Conservation (phyloP, 2,888 invertebrate species). For the Labia minor region DNA sequence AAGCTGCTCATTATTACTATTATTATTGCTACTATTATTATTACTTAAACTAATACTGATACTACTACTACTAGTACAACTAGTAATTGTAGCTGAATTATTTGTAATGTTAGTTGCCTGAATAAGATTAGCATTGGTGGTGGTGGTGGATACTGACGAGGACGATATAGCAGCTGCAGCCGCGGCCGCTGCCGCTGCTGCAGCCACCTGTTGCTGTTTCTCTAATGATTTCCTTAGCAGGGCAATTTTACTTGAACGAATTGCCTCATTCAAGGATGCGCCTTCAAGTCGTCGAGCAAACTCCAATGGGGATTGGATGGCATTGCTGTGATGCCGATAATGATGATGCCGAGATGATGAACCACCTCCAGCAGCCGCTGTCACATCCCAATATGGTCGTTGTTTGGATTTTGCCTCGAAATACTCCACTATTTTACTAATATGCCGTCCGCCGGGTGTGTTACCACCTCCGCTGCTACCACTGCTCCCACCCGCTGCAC, state of each 20-base stretch:
- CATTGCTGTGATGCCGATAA: neutral
- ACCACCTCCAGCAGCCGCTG: constrained; percentile 29
- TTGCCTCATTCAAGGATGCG: constrained; percentile 24
- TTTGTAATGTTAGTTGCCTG: too few species aligned
- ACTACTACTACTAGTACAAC: neutral
- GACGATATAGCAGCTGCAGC: neutral
- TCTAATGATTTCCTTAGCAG: constrained; percentile 26
- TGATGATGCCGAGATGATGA: constrained; percentile 22
- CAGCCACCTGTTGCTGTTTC: constrained; percentile 24
- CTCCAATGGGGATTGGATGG: constrained; percentile 22
- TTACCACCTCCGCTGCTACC: constrained; percentile 44
- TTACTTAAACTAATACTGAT: too few species aligned
- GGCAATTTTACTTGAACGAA: constrained; percentile 28
- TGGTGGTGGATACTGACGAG: neutral
- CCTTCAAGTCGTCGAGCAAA: constrained; percentile 26
- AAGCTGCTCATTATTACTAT: too few species aligned
- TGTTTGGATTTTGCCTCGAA: constrained; percentile 46
- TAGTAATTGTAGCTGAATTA: too few species aligned
- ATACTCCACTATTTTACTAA: constrained; percentile 77
- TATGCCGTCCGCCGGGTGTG: constrained; percentile 50
- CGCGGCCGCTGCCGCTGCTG: constrained; percentile 13
- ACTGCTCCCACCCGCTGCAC: constrained; percentile 72
- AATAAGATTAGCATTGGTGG: too few species aligned
- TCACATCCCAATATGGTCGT: constrained; percentile 5
- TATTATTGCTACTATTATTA: too few species aligned